Percentiles rank a stretch among this genome's conserved stretches.
These are phyloP conservation scores for Drosophila neonasuta DNA, from an alignment of 2,888 invertebrate species.

Conservation along the genomic window DNA sequence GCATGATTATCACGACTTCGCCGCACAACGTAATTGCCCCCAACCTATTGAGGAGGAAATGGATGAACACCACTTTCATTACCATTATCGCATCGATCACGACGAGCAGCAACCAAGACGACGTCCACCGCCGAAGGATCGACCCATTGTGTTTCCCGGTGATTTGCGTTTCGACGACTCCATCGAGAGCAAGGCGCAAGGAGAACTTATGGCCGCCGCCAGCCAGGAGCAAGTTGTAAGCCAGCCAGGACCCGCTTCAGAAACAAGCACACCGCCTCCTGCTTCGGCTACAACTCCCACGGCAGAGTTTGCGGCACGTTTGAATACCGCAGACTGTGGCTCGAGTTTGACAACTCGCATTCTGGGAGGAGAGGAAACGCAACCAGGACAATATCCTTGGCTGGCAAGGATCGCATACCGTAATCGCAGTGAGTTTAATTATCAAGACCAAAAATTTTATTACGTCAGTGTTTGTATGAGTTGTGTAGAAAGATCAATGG, in stretches of 20 bases:
- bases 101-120: slow-evolving; percentile 6
- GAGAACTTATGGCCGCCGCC: slow-evolving; percentile 12
- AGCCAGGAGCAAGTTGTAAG: slow-evolving; percentile 7
- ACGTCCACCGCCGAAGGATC: slow-evolving; percentile 47
- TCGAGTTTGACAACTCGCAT: slow-evolving; percentile 80
- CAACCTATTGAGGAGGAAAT: slow-evolving; percentile 71
- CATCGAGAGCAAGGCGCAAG: slow-evolving; percentile 17
- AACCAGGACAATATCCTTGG: slow-evolving; percentile 85
- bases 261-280: neutral
- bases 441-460: slow-evolving; percentile 25
- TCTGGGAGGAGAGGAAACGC: slow-evolving; percentile 82
- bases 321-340: slow-evolving; percentile 75
- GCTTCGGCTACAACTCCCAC: slow-evolving; percentile 3
- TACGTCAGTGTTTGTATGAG: slow-evolving; percentile 18
- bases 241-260: neutral
- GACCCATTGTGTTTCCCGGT: slow-evolving; percentile 67
- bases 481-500: neutral
- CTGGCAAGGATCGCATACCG: slow-evolving; percentile 83
- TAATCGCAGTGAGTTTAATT: slow-evolving; percentile 79
- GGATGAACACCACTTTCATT: slow-evolving; percentile 43
- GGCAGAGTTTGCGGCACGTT: neutral
- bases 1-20: slow-evolving; percentile 77
- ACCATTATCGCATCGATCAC: slow-evolving; percentile 55
- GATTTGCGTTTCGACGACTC: slow-evolving; percentile 66
- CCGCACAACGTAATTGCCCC: slow-evolving; percentile 78